Evolutionary conservation across 2,113 vertebrate genomes (phyloP), one percentile per base, ranked within the genome.

Genomic region (Isurus oxyrinchus): DNA sequence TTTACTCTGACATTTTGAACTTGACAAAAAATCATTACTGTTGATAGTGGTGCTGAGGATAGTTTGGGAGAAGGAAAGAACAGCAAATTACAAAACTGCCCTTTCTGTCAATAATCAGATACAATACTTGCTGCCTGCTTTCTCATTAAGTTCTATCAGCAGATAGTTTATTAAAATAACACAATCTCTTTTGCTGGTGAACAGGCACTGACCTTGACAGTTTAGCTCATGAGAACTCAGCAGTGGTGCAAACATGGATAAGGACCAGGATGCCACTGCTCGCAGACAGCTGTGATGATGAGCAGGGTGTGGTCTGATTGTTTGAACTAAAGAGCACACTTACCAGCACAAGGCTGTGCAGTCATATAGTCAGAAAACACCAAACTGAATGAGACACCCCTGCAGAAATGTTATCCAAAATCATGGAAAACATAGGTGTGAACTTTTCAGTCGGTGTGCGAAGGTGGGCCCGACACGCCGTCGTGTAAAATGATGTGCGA

Each of bases 21-120:
- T 76, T 69, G 67, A 72, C 66, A 95, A 95, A 69, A 95, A 95
- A 94, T 69, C 94, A 95, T 95, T 95, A 95, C 44, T 95, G 94
- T n/a, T 72, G 94, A 95, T 72, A 23, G 67, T 35, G 27, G 94
- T 95, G 67, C 67, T 59, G 53, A 91, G 23, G 25, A 59, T 91
- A n/a, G 88, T 59, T 55, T 19, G 53, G 13, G 44, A 72, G 66
- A 55, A 55, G 40, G 93, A 69, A 69, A 67, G 66, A 53, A 53
- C 40, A 95, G 49, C 40, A 72, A 95, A 72, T 69, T 95, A 59
- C 63, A 49, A 53, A 72, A 95, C 66, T 53, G 94, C 67, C 40
- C 94, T 95, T 53, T 72, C 72, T 95, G 27, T 95, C 94, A 95
- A 67, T 95, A 31, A 72, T 72, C 94, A 95, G 44, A 40, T 72